Percentiles rank a stretch among this genome's conserved stretches.
phyloP scores from a whole-genome alignment of 2,113 vertebrate species.

The Myotis brandtii region DNA sequence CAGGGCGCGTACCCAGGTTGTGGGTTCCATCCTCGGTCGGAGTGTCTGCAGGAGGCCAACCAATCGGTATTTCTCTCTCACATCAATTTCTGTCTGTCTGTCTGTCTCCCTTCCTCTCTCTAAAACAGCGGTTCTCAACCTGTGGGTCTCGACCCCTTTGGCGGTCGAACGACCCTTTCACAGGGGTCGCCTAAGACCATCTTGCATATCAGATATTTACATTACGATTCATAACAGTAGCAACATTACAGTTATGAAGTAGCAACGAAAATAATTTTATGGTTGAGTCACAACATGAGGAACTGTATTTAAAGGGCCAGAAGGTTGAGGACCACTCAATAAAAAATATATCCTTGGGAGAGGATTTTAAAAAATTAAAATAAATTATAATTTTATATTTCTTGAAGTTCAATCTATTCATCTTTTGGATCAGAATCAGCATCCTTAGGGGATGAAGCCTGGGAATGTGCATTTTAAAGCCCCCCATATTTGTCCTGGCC shows the following conservation, averaged over 20 bases:
- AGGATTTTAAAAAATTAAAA: neutral
- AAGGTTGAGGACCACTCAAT: neutral
- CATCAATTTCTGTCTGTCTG: neutral
- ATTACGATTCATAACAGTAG: no score
- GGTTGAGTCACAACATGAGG: no score
- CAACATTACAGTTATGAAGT: no score
- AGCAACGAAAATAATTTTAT: no score
- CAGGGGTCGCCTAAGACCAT: no score
- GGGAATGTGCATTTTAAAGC: neutral
- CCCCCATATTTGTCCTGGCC: neutral
- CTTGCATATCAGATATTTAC: no score
- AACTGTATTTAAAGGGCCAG: no score
- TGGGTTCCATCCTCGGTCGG: neutral
- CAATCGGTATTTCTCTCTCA: neutral
- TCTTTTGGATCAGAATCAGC: slow-evolving; percentile 17
- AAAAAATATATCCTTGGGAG: neutral
- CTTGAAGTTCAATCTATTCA: neutral
- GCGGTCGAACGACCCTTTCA: no score
- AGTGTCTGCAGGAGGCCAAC: no score
- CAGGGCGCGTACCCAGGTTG: neutral
- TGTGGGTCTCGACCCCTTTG: no score
- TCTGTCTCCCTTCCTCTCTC: neutral
- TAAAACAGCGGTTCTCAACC: neutral
- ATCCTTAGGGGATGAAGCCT: neutral
- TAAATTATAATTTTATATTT: neutral